Evolutionary conservation across 2,888 invertebrate species (phyloP).

Genomic region (Micropterix aruncella): DNA sequence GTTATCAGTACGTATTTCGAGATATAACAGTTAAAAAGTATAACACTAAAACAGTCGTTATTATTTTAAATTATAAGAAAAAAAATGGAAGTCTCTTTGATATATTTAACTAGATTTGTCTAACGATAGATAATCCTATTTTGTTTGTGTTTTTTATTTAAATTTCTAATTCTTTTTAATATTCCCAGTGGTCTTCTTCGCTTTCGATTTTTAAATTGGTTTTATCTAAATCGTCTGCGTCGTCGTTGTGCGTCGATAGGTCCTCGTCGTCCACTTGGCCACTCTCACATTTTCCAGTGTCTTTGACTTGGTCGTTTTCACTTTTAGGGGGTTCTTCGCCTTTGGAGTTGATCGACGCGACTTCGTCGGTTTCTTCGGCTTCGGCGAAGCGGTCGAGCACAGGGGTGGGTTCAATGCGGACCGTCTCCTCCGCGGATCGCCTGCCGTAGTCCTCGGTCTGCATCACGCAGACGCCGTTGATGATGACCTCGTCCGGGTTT

Average conservation of each 20-base stretch:
- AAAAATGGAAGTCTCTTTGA: slow-evolving; percentile 12
- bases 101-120: slow-evolving; percentile 12
- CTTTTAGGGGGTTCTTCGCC: slow-evolving; percentile 16
- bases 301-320: slow-evolving; percentile 17
- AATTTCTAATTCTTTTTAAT: slow-evolving; percentile 18
- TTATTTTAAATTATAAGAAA: slow-evolving; percentile 6
- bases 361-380: slow-evolving; percentile 30
- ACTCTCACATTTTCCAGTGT: slow-evolving; percentile 4
- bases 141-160: slow-evolving; percentile 3
- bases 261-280: slow-evolving; percentile 16
- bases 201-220: slow-evolving; percentile 43
- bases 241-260: slow-evolving; percentile 16
- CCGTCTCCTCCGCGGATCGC: slow-evolving; percentile 51
- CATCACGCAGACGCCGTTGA: slow-evolving; percentile 90
- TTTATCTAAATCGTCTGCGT: slow-evolving; percentile 17
- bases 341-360: slow-evolving; percentile 17
- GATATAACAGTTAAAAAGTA: neutral
- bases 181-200: slow-evolving; percentile 51
- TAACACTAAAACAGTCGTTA: neutral
- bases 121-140: slow-evolving; percentile 7
- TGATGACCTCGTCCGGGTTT: slow-evolving; percentile 65
- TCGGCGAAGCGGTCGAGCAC: slow-evolving; percentile 46
- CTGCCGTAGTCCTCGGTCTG: slow-evolving; percentile 61
- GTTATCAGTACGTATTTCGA: slow-evolving; percentile 11
- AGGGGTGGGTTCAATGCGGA: slow-evolving; percentile 63